These are phyloP conservation scores for Epizoanthus fatuus DNA, from an alignment of 92 coral and sea anemone genomes.

Conservation along the genomic window DNA sequence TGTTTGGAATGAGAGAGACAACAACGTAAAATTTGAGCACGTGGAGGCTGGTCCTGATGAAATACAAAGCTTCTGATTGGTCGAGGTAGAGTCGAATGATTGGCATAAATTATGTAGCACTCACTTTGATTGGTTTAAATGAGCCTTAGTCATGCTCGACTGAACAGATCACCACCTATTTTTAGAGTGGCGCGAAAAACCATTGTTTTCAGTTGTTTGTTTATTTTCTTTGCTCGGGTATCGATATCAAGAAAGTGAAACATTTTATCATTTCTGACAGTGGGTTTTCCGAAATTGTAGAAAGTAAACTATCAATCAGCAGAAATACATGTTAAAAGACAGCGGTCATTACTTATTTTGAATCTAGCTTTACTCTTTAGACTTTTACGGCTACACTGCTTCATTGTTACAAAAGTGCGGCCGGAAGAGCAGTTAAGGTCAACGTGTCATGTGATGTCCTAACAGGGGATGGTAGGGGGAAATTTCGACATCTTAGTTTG, in stretches of 20 bases:
- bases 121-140: conserved; percentile 72
- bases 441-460: too few species aligned
- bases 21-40: conserved; percentile 77
- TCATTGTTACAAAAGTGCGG: too few species aligned
- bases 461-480: too few species aligned
- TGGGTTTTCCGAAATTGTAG: background rate
- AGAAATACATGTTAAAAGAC: too few species aligned
- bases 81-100: conserved; percentile 52
- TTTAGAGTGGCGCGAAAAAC: conserved; percentile 45
- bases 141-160: conserved; percentile 66
- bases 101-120: conserved; percentile 44
- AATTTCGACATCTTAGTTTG: too few species aligned
- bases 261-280: conserved; percentile 4
- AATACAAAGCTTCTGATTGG: conserved; percentile 85
- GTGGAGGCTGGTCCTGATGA: conserved; percentile 68
- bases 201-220: conserved; percentile 21
- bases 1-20: conserved; percentile 35
- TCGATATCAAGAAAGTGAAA: background rate
- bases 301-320: too few species aligned
- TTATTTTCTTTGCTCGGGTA: background rate
- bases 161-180: conserved; percentile 77
- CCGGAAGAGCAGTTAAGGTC: too few species aligned
- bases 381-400: too few species aligned
- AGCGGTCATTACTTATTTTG: too few species aligned
- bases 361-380: too few species aligned